Percentiles rank a stretch among this genome's conserved stretches.
phyloP scores from a whole-genome alignment of 2,113 vertebrate species.

The Seriola aureovittata region DNA sequence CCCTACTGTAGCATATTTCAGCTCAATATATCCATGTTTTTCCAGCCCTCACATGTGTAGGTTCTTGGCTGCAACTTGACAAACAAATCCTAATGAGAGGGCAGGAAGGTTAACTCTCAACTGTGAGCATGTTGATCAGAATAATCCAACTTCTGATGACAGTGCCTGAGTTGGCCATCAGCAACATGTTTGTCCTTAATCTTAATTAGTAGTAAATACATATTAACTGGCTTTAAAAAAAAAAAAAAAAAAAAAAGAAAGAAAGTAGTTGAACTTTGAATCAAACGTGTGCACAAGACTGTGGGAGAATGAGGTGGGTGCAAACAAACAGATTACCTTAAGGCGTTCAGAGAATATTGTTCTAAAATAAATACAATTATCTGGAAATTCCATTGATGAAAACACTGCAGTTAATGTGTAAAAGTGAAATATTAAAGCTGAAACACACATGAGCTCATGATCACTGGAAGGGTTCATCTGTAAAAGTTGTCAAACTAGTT shows the following conservation, averaged over 20 bases:
- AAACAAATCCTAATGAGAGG: conserved; percentile 5
- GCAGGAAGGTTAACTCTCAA: not conserved
- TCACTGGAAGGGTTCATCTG: conserved; percentile 15
- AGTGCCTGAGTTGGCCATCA: not conserved
- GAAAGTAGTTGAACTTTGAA: not conserved
- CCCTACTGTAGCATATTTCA: conserved; percentile 38
- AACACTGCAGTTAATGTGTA: not conserved
- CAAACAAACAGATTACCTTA: not conserved
- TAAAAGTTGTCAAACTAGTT: conserved; percentile 18
- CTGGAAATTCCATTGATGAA: not conserved
- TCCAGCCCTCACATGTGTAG: not conserved
- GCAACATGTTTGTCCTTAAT: not conserved
- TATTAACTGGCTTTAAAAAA: conserved; percentile 3
- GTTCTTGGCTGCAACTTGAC: conserved; percentile 3
- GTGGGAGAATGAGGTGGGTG: not conserved
- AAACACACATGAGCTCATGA: conserved; percentile 24
- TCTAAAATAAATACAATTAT: not conserved
- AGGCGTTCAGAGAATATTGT: not conserved
- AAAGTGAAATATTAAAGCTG: conserved; percentile 2
- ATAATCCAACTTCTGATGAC: not conserved
- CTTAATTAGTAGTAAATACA: not conserved
- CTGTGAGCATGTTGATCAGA: conserved; percentile 24
- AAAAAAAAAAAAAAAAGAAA: not conserved
- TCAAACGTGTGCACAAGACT: not conserved
- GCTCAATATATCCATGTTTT: not conserved